A percentile compares a stretch with the other conserved stretches of the same genome.
These are phyloP conservation scores for Drosophila guanche DNA, from an alignment of 1,140 invertebrate species.

Conservation along the genomic window DNA sequence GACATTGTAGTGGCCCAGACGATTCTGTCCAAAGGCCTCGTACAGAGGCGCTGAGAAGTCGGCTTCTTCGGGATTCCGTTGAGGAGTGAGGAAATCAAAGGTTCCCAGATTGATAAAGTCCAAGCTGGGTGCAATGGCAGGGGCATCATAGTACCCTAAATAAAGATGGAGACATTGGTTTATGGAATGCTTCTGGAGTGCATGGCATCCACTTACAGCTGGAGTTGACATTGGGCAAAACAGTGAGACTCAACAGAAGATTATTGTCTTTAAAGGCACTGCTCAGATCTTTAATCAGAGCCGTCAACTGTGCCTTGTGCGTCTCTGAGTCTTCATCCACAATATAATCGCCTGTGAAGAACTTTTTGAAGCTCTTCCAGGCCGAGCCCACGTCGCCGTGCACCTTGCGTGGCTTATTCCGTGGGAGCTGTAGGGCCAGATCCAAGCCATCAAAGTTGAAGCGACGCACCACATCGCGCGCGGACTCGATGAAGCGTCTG, in stretches of 20 bases:
- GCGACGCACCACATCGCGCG: slow-evolving; percentile 87
- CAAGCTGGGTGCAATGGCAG: slow-evolving; percentile 88
- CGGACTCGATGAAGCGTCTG: slow-evolving; percentile 89
- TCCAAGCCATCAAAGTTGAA: slow-evolving; percentile 93
- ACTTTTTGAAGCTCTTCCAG: slow-evolving; percentile 90
- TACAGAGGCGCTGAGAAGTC: slow-evolving; percentile 90
- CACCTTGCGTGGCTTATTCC: slow-evolving; percentile 90
- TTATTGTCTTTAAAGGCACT: slow-evolving; percentile 86
- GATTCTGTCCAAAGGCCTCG: slow-evolving; percentile 86
- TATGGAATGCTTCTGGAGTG: neutral
- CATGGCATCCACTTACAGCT: slow-evolving; percentile 85
- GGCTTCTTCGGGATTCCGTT: slow-evolving; percentile 89
- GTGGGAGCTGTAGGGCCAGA: slow-evolving; percentile 92
- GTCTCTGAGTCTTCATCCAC: slow-evolving; percentile 90
- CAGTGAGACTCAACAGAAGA: slow-evolving; percentile 87
- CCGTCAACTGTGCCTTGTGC: slow-evolving; percentile 89
- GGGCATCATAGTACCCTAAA: slow-evolving; percentile 91
- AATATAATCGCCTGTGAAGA: slow-evolving; percentile 87
- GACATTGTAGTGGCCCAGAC: slow-evolving; percentile 87
- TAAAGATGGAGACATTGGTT: slow-evolving; percentile 84
- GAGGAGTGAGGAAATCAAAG: slow-evolving; percentile 91
- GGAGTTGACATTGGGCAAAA: slow-evolving; percentile 90
- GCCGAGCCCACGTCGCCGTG: slow-evolving; percentile 86
- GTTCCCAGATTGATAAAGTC: slow-evolving; percentile 91
- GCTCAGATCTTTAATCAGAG: slow-evolving; percentile 89